Conservation (phyloP, 2,113 vertebrate species). For the Raja brachyura region DNA sequence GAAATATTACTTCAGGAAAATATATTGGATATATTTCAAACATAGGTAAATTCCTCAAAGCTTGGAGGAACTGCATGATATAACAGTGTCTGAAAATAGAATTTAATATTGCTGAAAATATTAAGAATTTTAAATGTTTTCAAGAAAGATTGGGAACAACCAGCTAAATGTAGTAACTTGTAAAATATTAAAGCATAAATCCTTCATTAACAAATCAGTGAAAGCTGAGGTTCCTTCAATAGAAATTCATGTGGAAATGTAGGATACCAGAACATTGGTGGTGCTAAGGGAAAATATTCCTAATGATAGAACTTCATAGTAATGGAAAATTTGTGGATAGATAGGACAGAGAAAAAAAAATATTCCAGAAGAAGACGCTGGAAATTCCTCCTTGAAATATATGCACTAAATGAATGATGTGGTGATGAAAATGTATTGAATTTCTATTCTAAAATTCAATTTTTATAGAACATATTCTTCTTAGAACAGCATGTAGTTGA, state of each 20-base stretch:
- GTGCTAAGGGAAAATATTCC: not conserved
- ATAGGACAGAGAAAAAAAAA: not conserved
- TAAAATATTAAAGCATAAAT: not conserved
- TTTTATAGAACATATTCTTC: no score
- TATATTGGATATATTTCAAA: conserved; percentile 21
- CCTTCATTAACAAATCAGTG: not conserved
- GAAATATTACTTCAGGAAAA: not conserved
- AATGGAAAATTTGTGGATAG: not conserved
- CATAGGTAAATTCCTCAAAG: not conserved
- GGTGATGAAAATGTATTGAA: no score
- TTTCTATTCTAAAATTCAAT: no score
- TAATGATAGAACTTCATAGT: not conserved
- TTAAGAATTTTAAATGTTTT: not conserved
- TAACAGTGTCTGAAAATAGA: not conserved
- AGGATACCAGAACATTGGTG: not conserved
- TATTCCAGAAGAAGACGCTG: no score
- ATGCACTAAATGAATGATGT: no score
- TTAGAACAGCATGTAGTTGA: no score
- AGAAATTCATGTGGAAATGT: not conserved
- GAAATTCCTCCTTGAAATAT: no score
- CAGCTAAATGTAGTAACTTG: not conserved
- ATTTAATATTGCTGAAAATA: not conserved
- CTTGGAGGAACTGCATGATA: not conserved
- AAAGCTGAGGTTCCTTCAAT: not conserved
- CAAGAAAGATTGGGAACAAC: not conserved